These are phyloP conservation scores for Syngnathus typhle DNA, from an alignment of 2,113 vertebrate genomes.

Conservation along the genomic window DNA sequence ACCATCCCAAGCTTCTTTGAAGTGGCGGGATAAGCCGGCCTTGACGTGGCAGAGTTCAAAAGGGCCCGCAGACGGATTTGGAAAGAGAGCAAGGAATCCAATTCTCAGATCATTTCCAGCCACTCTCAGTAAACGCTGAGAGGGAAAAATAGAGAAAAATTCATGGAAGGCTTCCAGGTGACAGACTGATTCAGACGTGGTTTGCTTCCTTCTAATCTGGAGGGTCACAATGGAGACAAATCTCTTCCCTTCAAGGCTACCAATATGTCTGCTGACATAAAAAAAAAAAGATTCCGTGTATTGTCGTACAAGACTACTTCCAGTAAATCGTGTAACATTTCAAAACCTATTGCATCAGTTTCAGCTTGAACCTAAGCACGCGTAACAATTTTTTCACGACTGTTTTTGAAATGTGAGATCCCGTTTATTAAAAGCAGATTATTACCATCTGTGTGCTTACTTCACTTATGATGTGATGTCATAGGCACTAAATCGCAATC, in stretches of 20 bases:
- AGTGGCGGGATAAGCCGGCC: constrained; percentile 48
- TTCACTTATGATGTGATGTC: no score
- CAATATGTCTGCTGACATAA: constrained; percentile 11
- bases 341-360: background rate
- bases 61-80: constrained; percentile 37
- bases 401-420: no score
- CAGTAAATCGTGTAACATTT: no score
- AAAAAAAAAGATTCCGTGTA: background rate
- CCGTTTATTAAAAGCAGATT: no score
- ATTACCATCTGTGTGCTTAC: no score
- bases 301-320: no score
- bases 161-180: constrained; percentile 18
- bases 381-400: no score
- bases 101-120: constrained; percentile 46
- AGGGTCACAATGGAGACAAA: background rate
- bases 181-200: constrained; percentile 27
- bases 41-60: constrained; percentile 35
- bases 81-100: constrained; percentile 39
- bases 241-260: constrained; percentile 5
- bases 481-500: background rate
- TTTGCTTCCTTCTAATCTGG: constrained; percentile 2
- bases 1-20: constrained; percentile 40
- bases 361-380: background rate
- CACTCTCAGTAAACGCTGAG: constrained; percentile 24
- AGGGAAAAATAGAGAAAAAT: background rate